phyloP scores from a whole-genome alignment of 53 echinoderm and acorn worm genomes.

The Henricia sp. region DNA sequence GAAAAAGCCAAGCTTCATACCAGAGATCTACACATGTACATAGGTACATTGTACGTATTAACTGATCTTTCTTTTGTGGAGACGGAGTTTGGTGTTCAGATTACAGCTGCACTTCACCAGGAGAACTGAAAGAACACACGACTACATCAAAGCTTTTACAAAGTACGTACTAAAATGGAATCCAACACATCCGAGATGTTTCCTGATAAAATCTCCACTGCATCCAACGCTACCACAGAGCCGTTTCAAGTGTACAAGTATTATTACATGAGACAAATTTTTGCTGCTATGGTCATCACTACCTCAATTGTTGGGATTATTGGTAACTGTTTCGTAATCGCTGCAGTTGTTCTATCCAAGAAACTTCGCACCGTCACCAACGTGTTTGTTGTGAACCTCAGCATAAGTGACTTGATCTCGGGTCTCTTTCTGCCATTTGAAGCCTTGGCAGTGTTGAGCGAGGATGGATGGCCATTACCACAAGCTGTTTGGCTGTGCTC shows the following conservation, averaged over 20 bases:
- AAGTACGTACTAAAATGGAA: no score
- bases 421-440: constrained; percentile 1
- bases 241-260: background rate
- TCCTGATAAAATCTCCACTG: no score
- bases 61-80: no score
- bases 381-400: background rate
- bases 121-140: no score
- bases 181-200: no score
- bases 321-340: background rate
- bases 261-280: background rate
- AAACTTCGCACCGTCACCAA: constrained; percentile 10
- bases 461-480: background rate
- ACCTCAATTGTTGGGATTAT: background rate
- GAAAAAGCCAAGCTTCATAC: no score
- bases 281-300: background rate
- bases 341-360: background rate
- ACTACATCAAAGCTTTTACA: no score
- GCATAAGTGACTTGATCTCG: background rate
- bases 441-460: background rate
- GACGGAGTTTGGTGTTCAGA: no score
- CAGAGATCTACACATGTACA: no score
- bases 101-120: no score
- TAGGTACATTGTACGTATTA: no score
- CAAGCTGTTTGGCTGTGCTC: background rate
- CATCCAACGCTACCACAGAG: no score